Percentiles rank a stretch among this genome's conserved stretches.
Conservation (phyloP, 1,140 invertebrate species). For the Scaptomyza hsui region DNA sequence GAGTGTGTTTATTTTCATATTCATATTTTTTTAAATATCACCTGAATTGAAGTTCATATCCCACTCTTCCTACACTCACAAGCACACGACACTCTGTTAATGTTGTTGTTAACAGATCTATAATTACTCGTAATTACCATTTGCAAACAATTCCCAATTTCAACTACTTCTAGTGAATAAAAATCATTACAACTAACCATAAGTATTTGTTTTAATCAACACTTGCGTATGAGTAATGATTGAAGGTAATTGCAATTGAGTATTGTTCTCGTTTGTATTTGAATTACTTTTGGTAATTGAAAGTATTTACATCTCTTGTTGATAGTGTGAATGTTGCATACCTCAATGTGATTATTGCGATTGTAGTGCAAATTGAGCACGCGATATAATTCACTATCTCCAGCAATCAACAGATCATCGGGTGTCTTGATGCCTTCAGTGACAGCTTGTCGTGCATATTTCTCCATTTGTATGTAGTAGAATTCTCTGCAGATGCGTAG, state of each 20-base stretch:
- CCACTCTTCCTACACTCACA: conserved; percentile 18
- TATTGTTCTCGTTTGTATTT: neutral
- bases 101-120: conserved; percentile 17
- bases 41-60: neutral
- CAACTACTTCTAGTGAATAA: neutral
- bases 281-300: conserved; percentile 3
- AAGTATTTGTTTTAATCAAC: neutral
- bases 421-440: conserved; percentile 97
- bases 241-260: conserved; percentile 14
- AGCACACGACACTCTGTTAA: conserved; percentile 12
- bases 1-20: conserved; percentile 35
- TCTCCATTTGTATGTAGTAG: conserved; percentile 99
- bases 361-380: conserved; percentile 99
- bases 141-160: conserved; percentile 6
- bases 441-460: conserved; percentile 98
- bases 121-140: conserved; percentile 18
- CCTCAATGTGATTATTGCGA: conserved; percentile 99
- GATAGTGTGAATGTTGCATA: conserved; percentile 85
- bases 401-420: conserved; percentile 96
- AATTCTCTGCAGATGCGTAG: conserved; percentile 94
- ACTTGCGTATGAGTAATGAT: neutral
- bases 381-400: conserved; percentile 98
- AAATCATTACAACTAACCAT: neutral
- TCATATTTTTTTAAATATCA: neutral
- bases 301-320: conserved; percentile 46